Conservation (phyloP, 2,113 vertebrate species). For the Apeltes quadracus region DNA sequence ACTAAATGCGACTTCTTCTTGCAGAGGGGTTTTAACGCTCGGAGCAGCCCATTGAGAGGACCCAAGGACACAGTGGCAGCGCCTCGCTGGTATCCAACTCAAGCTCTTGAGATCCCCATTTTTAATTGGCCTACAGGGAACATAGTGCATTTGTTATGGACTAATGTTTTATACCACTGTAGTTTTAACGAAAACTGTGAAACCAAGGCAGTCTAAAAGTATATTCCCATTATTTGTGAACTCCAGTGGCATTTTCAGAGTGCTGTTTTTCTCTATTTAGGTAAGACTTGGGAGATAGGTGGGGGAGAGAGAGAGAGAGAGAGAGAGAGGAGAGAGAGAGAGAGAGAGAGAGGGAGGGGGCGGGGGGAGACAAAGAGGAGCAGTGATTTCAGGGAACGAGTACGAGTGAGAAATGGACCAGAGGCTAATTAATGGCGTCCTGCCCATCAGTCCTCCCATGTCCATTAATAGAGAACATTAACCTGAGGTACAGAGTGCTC, state of each 20-base stretch:
- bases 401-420: constrained; percentile 79
- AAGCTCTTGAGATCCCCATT: constrained; percentile 61
- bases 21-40: background rate
- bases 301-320: constrained; percentile 41
- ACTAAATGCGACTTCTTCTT: constrained; percentile 1
- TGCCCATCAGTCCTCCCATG: constrained; percentile 73
- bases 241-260: constrained; percentile 39
- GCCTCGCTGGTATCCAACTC: constrained; percentile 39
- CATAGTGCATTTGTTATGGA: background rate
- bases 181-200: constrained; percentile 32
- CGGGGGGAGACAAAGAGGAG: constrained; percentile 44
- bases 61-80: constrained; percentile 37
- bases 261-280: constrained; percentile 57
- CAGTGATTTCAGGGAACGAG: constrained; percentile 68
- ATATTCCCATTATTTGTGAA: constrained; percentile 42
- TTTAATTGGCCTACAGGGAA: constrained; percentile 74
- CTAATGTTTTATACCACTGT: constrained; percentile 12
- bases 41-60: constrained; percentile 44
- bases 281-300: too few species aligned
- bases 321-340: constrained; percentile 25
- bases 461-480: constrained; percentile 87
- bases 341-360: constrained; percentile 19
- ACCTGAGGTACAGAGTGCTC: constrained; percentile 83
- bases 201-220: constrained; percentile 40
- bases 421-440: constrained; percentile 81